phyloP scores from a whole-genome alignment of 2,888 invertebrate species.

The Perizoma affinitatum region DNA sequence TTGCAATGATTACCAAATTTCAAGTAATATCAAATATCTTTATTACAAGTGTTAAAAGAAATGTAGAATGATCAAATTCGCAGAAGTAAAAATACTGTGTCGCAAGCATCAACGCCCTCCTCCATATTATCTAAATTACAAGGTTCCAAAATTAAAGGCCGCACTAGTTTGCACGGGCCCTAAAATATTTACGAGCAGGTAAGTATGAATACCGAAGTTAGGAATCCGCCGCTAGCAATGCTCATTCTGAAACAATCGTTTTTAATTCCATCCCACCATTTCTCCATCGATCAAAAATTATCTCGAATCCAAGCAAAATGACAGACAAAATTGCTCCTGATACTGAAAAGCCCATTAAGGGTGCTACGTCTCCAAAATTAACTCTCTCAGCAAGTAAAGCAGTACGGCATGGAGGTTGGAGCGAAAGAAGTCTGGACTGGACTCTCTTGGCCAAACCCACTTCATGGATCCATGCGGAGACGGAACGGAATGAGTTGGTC shows the following conservation, averaged over 20 bases:
- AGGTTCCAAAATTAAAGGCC: no score
- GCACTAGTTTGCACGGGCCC: no score
- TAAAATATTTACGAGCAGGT: no score
- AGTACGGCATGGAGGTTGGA: slow-evolving; percentile 62
- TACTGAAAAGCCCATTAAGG: slow-evolving; percentile 50
- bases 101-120: no score
- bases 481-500: slow-evolving; percentile 52
- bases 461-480: slow-evolving; percentile 63
- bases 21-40: no score
- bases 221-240: no score
- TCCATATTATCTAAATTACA: no score
- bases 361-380: slow-evolving; percentile 62
- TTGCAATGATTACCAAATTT: no score
- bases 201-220: no score
- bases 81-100: no score
- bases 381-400: slow-evolving; percentile 69
- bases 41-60: no score
- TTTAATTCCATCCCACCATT: not conserved
- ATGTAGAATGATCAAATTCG: no score
- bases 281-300: slow-evolving; percentile 47
- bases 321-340: slow-evolving; percentile 55
- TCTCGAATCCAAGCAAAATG: slow-evolving; percentile 55
- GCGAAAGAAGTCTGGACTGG: slow-evolving; percentile 47
- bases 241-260: not conserved
- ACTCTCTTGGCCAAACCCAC: slow-evolving; percentile 59